Base-by-base conservation (phyloP, 2,113 vertebrate species). In the Taxidea taxus region DNA sequence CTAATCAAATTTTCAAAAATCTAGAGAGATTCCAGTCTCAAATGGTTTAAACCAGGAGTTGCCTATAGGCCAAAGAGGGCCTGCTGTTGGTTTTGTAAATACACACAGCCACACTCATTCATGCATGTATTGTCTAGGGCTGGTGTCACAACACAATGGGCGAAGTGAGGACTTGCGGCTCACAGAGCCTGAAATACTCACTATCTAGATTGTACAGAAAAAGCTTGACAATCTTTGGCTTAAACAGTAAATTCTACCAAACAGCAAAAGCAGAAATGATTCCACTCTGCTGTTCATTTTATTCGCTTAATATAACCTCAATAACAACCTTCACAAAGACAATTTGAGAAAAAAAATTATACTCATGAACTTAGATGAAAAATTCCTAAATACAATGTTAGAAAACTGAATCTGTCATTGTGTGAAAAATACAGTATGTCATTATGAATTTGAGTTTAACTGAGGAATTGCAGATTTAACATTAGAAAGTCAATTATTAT, bases 361-460 rank as follows among this genome's bases (percentile, higher is more conserved):
- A 86, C 54, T 94, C n/a, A 70, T 39, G 21, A 77, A 89, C 47
- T 77, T 91, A 64, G 10, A 87, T 83, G n/a, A 82, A 97, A 90
- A 95, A 64, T 16, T 81, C 21, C 23, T 56, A 88, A 95, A 64
- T n/a, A 80, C 51, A 94, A 96, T 60, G 34, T 47, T 10, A 94
- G 47, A 82, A 97, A 83, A 80, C n/a, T 80, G n/a, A 95, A 84
- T 58, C 21, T 16, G 92, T 80, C 21, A 84, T 39, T 87, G 20
- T 58, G 4, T 92, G 37, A 96, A 87, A 96, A 85, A 91, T 60
- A 60, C 12, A 85, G 89, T 58, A 66, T 18, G 95, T 81, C 93
- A 87, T 56, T 58, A 97, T 51, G 75, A 90, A 75, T 87, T 83
- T 86, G 23, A 31, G 54, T 87, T 96, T 97, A 82, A 92, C n/a